Evolutionary conservation across 2,113 vertebrate species (phyloP), one percentile per base, ranked within the genome.

Genomic region (Galeopterus variegatus): DNA sequence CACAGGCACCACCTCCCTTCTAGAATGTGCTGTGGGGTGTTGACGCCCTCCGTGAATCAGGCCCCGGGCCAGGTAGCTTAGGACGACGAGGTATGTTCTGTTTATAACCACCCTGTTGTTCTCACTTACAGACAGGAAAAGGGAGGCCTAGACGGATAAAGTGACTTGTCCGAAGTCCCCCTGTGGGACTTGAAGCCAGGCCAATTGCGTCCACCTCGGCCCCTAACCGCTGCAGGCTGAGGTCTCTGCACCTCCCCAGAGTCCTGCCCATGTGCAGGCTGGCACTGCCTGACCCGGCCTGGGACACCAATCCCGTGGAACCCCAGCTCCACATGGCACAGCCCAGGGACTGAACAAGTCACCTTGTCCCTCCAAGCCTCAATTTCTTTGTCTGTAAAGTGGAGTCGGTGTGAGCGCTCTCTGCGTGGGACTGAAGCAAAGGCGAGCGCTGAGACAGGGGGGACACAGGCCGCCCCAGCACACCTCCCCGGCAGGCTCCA

Each of bases 31-130:
- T 60, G 17, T 45, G 6, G 1, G n/a, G 1, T 50, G n/a, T 0
- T 14, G 33, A 0, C 0, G 6, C 28, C 6, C 5, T 23, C 41
- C 1, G 0, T 0, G 9, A 8, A 0, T 8, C 36, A 13, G 56
- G 72, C 23, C 50, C 67, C 3, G 33, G 62, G 24, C 60, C 31
- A 17, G 58, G 65, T 1, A 3, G 28, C 21, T 56, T 8, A 18
- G 62, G 62, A 1, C 31, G 2, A 0, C 2, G 60, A n/a, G 28
- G 45, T n/a, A 7, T 36, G 19, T 17, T 0, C 3, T 8, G 33
- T 14, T 19, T 15, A 1, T 6, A 33, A 5, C 9, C 33, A 15
- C 28, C 54, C 24, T 5, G 3, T 28, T 50, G 1, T 28, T 50
- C 18, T 33, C 19, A 0, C 1, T 5, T 18, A 8, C 4, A 1